phyloP scores from a whole-genome alignment of 2,797 vertebrate species.

The Enteromius paludinosus region DNA sequence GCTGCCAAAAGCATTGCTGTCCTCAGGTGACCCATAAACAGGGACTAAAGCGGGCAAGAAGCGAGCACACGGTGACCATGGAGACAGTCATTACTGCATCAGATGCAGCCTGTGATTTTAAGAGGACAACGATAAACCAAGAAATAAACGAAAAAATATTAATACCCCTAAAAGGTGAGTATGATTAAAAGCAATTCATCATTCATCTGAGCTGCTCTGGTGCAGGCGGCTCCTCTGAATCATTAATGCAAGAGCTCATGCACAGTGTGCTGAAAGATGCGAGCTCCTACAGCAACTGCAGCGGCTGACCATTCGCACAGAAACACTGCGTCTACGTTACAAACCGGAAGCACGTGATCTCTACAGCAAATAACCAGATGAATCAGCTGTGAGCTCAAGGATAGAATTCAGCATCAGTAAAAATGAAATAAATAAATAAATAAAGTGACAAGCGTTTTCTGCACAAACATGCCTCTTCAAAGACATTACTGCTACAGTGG shows the following conservation, averaged over 20 bases:
- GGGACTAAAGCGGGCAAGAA: slow-evolving; percentile 21
- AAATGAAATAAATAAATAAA: not conserved
- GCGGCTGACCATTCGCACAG: not conserved
- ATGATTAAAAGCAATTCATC: slow-evolving; percentile 34
- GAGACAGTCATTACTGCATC: slow-evolving; percentile 22
- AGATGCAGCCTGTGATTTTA: not conserved
- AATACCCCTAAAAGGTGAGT: not conserved
- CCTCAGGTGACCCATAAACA: slow-evolving; percentile 36
- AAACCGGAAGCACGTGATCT: not conserved
- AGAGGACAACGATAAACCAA: not conserved
- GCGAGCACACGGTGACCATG: slow-evolving; percentile 6
- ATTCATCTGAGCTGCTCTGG: not conserved
- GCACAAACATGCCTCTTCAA: not conserved
- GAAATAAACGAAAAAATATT: not conserved
- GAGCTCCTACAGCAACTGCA: not conserved
- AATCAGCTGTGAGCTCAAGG: not conserved
- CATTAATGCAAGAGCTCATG: slow-evolving; percentile 34
- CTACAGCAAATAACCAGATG: not conserved
- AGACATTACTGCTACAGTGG: not conserved
- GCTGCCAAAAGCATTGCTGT: slow-evolving; percentile 13
- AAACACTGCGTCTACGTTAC: not conserved
- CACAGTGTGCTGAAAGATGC: not conserved
- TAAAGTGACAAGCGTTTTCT: not conserved
- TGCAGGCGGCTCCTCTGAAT: slow-evolving; percentile 16
- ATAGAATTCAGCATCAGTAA: not conserved